Percentiles rank a stretch among this genome's conserved stretches.
These are phyloP conservation scores for Pseudanteris insignis DNA, from an alignment of 2,888 invertebrate species.

Conservation along the genomic window DNA sequence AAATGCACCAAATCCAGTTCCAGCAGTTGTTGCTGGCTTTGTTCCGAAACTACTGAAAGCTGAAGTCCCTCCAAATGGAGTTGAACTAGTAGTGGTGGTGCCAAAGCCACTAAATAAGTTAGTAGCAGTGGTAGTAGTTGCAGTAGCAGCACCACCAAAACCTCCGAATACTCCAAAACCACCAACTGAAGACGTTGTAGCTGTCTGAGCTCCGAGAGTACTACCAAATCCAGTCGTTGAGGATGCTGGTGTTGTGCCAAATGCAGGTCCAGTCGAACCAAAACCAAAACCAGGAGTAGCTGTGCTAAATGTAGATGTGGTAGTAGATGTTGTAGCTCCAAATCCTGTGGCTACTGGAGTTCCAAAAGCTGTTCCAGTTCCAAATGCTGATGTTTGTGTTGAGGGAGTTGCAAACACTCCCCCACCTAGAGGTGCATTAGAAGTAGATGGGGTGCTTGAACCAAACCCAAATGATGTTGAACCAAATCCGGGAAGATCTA, in stretches of 20 bases:
- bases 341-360: conserved; percentile 57
- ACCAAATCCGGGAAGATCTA: conserved; percentile 65
- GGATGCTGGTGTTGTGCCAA: conserved; percentile 64
- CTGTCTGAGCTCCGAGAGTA: conserved; percentile 54
- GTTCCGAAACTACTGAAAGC: conserved; percentile 70
- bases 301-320: conserved; percentile 14
- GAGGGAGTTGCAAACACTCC: conserved; percentile 64
- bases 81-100: conserved; percentile 63
- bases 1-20: conserved; percentile 67
- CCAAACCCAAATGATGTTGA: conserved; percentile 65
- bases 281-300: conserved; percentile 55
- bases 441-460: conserved; percentile 59
- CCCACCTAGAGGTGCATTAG: conserved; percentile 68
- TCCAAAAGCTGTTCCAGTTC: conserved; percentile 67
- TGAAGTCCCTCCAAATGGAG: conserved; percentile 58
- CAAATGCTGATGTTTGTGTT: conserved; percentile 65
- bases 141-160: conserved; percentile 56
- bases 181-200: conserved; percentile 50
- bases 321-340: background rate
- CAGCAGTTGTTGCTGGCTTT: conserved; percentile 65
- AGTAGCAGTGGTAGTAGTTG: conserved; percentile 56
- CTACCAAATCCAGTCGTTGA: conserved; percentile 51
- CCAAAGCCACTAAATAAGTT: conserved; percentile 70
- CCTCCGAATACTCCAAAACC: conserved; percentile 61
- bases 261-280: conserved; percentile 67